Base-by-base conservation (phyloP, 30 jellyfish, hydroid and myxozoan species). In the Cassiopea xamachana region DNA sequence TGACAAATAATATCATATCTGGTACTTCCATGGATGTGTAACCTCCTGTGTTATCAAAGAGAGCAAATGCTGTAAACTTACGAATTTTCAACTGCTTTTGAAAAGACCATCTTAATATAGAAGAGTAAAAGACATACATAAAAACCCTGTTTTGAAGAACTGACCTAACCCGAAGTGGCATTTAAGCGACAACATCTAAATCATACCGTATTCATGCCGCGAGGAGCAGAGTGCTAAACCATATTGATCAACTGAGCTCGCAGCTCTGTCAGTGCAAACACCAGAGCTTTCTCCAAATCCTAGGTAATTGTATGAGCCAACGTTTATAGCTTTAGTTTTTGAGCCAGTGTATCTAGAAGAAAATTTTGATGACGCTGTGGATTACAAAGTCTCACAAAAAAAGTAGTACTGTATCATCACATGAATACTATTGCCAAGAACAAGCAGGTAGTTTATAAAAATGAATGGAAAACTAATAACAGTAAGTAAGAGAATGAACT, bases 241-340 rank as follows among this genome's bases (percentile, higher is more conserved):
- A 87, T 71, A 77, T 4, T 39, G 69, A 43, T 67, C n/a, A 19
- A 96, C 80, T 69, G 98, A 80, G 1, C 86, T 80, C 14, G 73
- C 93, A 6, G 98, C 99, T 55, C 83, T 80, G 16, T 90, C 97
- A n/a, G 98, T 82, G 75, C 99, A 97, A 17, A 86, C 80, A 17
- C 98, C 99, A 60, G 82, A 60, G 67, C 97, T 86, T 67, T 92
- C 99, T 17, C 98, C 99, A 97, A 92, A 97, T 0, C 99, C 99
- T 14, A 97, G 96, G 79, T 97, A 97, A 82, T 97, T 97, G 86
- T 97, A 97, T 68, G 99, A 97, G 27, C 99, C 99, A 85, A 93
- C 92, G 73, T 97, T 97, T 12, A 97, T 93, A n/a, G 81, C 97
- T 48, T 84, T 72, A 7, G 62, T 93, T 46, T 80, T 89, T 69